Evolutionary conservation across 1,140 invertebrate species (phyloP), one percentile per base, ranked within the genome.

Genomic region (Dreissena polymorpha): DNA sequence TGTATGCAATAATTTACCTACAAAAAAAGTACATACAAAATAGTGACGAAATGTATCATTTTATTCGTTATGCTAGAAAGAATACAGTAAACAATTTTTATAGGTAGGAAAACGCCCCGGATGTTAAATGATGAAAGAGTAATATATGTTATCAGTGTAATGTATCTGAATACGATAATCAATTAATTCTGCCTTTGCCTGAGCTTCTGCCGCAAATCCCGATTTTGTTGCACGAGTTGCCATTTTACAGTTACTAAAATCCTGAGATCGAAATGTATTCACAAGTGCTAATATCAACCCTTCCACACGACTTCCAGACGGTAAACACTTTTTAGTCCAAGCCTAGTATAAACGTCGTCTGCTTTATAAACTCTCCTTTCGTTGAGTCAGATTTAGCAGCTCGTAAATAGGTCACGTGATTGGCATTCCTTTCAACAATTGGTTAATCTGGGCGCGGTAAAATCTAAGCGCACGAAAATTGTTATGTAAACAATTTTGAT

Each of bases 141-240:
- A 39, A 39, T 39, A 39, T 39, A 39, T 39, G 8, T 39, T 5
- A 39, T 39, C 39, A 39, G 39, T 39, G 39, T 5, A 5, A 39
- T 39, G 39, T 39, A 39, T 39, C 39, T 8, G 39, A 39, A 39
- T 39, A 39, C 39, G 14, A 29, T 63, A 12, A 55, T 49, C 55
- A 51, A 63, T 49, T 63, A 51, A 18, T 68, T 81, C 73, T 76
- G 85, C 84, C 78, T 85, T 85, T 12, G 39, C 13, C 10, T 85
- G 84, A 0, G 86, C 81, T 50, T 85, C 86, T 6, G 71, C 69
- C 29, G 83, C 82, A 27, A 87, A 73, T 39, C 83, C 84, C 49
- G 72, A 80, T 84, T 85, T 86, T 49, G 73, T 53, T 60, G 82
- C 79, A 75, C 84, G 69, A 39, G 76, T 21, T 18, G 50, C 70